Base-by-base conservation (phyloP, 2,888 invertebrate species). In the Alcis repandata region DNA sequence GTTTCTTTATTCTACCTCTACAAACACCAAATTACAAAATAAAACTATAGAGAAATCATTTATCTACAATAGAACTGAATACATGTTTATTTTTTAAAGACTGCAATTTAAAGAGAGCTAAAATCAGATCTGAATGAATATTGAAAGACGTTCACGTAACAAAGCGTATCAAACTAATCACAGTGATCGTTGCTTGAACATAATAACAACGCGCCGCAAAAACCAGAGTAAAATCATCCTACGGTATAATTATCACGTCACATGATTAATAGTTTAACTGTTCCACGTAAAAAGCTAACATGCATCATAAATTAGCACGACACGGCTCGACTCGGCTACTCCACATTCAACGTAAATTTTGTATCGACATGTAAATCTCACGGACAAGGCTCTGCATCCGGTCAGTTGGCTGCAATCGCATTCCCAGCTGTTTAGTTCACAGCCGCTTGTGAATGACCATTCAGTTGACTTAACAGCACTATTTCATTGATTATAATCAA, bases 291-390 rank as follows among this genome's bases (percentile, higher is more conserved):
- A 70, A 70, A 64, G 63, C 20, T 49, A 63, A 41, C 64, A 56
- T 33, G 66, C 59, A 53, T 56, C 52, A 9, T 64, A 22, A 53
- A 59, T 64, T 51, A 48, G 57, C 68, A 68, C 66, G 64, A 60
- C 60, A 68, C 52, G 36, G 20, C 51, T 62, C 43, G 1, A n/a
- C n/a, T n/a, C n/a, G n/a, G n/a, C n/a, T n/a, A n/a, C n/a, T n/a
- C 41, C 53, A 46, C 59, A 51, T 63, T 51, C 3, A 56, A 46
- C 11, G 49, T 13, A 36, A 59, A 54, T 53, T 51, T 38, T 46
- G 8, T 19, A 41, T 41, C 58, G 27, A 27, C 41, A 59, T 51
- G 59, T 59, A 43, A 59, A 59, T 59, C 49, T 51, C 32, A n/a
- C 41, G 41, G 49, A 17, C 57, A 40, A 40, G 40, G 46, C 57